Evolutionary conservation across 1,140 invertebrate species (phyloP), one percentile per base, ranked within the genome.

Genomic region (Sesamia nonagrioides): DNA sequence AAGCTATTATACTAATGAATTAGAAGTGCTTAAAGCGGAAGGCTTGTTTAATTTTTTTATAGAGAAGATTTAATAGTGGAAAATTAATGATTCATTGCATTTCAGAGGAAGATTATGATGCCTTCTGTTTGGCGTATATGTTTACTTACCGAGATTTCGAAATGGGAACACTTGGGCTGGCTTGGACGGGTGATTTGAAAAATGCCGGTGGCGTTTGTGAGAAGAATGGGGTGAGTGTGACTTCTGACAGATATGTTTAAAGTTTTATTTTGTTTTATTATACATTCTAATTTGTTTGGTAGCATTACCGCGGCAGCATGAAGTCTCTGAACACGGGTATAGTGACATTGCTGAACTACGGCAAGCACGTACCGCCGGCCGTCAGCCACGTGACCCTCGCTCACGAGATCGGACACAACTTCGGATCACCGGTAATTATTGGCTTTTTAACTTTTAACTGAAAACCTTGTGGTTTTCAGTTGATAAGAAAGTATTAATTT

Each of bases 371-470:
- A n/a, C 98, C 97, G 83, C 98, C 98, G 18, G 98, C 98, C 35
- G 99, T 99, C n/a, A 99, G 98, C 9, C 99, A 99, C 94, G 98
- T 99, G 61, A 99, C 99, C 9, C 96, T 99, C 78, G 99, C 99
- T 17, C 99, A 99, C 94, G 99, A 99, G 96, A 99, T 99, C 88
- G 99, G 99, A 48, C 99, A 99, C 94, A 99, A 99, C 95, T 99
- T 99, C 93, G 99, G 99, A 77, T 99, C 99, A 21, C 98, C 98
- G 86, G 54, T 56, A 56, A 56, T 56, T 56, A 56, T 56, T 13
- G 54, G 18, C 54, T 56, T 33, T n/a, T 56, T 33, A 27, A 27
- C 54, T 56, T 56, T 56, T 5, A 56, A 21, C 45, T 50, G 45
- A 56, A 21, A 56, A 56, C 54, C 54, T 56, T 56, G 18, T 8